Evolutionary conservation across 2,113 vertebrate species (phyloP).

Genomic region (Spilogale gracilis): DNA sequence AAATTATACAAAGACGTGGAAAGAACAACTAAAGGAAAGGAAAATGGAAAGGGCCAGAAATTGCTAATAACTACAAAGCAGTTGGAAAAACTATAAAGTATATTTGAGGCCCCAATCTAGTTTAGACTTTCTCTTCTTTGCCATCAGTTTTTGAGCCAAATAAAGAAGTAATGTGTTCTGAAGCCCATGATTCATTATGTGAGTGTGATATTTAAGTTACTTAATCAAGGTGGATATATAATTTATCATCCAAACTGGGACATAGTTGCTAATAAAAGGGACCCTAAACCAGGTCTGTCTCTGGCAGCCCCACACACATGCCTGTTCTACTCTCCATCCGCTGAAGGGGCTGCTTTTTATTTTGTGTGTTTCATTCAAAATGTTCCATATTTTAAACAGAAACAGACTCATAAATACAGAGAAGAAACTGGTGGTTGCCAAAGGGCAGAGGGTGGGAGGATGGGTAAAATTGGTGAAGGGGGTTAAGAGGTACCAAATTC

Average conservation of each 20-base stretch:
- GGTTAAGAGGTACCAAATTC: not conserved
- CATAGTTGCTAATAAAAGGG: not conserved
- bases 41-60: not conserved
- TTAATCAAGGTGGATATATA: not conserved
- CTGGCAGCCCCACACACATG: not conserved
- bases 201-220: slow-evolving; percentile 43
- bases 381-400: not conserved
- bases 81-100: slow-evolving; percentile 13
- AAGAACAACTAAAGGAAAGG: not conserved
- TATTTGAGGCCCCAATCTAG: not conserved
- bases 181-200: not conserved
- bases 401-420: not conserved
- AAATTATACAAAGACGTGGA: slow-evolving; percentile 30
- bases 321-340: not conserved
- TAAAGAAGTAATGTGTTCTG: slow-evolving; percentile 11
- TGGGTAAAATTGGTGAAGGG: not conserved
- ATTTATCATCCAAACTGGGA: not conserved
- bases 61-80: not conserved
- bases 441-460: not conserved
- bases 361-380: slow-evolving; percentile 16
- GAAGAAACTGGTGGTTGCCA: not conserved
- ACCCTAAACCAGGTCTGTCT: not conserved
- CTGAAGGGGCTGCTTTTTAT: not conserved
- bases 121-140: slow-evolving; percentile 1
- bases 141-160: not conserved